Base-by-base conservation (phyloP, 1,140 invertebrate genomes). In the Hyphantria cunea region DNA sequence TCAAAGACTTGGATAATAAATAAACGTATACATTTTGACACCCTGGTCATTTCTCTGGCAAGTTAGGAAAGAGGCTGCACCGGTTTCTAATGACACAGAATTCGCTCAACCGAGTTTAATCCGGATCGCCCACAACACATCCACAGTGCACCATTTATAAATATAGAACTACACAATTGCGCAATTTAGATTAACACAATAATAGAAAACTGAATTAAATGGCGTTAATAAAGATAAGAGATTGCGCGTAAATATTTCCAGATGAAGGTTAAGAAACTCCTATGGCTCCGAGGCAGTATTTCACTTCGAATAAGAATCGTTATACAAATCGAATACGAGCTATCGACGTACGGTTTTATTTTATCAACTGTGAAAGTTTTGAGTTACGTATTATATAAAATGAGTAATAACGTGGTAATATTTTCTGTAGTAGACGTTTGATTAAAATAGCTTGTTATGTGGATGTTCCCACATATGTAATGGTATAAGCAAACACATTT, bases 91-190 rank as follows among this genome's bases (percentile, higher is more conserved):
- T 67, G 75, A 75, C 72, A 82, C 65, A 67, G 71, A 78, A 80
- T 77, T 72, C 53, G 66, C 59, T 42, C 64, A 58, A 61, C 61
- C 41, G 44, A 62, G 51, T 68, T 56, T 53, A 54, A 70, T 72
- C 80, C 68, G 73, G 84, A 81, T 76, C 84, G 84, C 84, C 84
- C 77, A 86, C 83, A 56, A 68, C 53, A 68, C 63, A 64, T 60
- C 58, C 54, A 50, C 56, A 44, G 41, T 13, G 6, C 34, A 54
- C 58, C 67, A 72, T 78, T 75, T 76, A 76, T 82, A 79, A 80
- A 83, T 78, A 86, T 79, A 70, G 60, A 44, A 75, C 74, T 72
- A 73, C 72, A 70, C 75, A 71, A 74, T 80, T 77, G 80, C 77
- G 74, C 70, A 82, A 82, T 76, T 72, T 72, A 71, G 65, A 76